Evolutionary conservation across 2,113 vertebrate species (phyloP).

Genomic region (Oryzias melastigma): DNA sequence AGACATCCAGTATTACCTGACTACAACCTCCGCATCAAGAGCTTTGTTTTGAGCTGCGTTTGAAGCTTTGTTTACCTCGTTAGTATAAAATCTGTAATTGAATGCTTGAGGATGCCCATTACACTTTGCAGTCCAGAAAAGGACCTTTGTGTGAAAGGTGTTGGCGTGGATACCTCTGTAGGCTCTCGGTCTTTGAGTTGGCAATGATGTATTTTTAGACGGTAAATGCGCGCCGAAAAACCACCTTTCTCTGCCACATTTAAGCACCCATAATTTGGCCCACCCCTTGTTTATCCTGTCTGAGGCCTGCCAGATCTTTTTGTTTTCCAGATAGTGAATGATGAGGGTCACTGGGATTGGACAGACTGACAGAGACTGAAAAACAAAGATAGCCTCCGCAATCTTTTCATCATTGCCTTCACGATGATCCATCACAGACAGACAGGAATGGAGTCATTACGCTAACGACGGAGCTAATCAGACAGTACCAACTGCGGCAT

Average conservation of each 20-base stretch:
- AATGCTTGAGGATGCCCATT: slow-evolving; percentile 56
- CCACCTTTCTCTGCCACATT: slow-evolving; percentile 62
- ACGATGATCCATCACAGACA: slow-evolving; percentile 17
- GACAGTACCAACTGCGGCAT: slow-evolving; percentile 19
- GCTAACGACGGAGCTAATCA: slow-evolving; percentile 40
- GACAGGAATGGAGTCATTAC: slow-evolving; percentile 30
- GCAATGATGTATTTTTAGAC: slow-evolving; percentile 64
- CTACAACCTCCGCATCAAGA: slow-evolving; percentile 49
- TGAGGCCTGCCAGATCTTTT: slow-evolving; percentile 36
- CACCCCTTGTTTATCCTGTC: slow-evolving; percentile 63
- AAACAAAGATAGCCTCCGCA: slow-evolving; percentile 25
- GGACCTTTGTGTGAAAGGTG: slow-evolving; percentile 45
- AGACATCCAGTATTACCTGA: slow-evolving; percentile 57
- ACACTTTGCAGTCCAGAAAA: slow-evolving; percentile 46
- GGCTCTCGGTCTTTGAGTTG: slow-evolving; percentile 36
- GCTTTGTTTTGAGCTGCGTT: slow-evolving; percentile 56
- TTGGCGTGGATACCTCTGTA: slow-evolving; percentile 49
- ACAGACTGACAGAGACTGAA: slow-evolving; percentile 27
- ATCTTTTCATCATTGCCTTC: slow-evolving; percentile 19
- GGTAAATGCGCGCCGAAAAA: slow-evolving; percentile 59
- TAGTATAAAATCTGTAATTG: slow-evolving; percentile 66
- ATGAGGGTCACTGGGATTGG: slow-evolving; percentile 53
- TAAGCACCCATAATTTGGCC: slow-evolving; percentile 69
- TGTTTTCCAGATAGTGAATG: slow-evolving; percentile 60
- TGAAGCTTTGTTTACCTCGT: slow-evolving; percentile 64